phyloP scores from a whole-genome alignment of 2,888 invertebrate genomes.

The Dioctria rufipes region DNA sequence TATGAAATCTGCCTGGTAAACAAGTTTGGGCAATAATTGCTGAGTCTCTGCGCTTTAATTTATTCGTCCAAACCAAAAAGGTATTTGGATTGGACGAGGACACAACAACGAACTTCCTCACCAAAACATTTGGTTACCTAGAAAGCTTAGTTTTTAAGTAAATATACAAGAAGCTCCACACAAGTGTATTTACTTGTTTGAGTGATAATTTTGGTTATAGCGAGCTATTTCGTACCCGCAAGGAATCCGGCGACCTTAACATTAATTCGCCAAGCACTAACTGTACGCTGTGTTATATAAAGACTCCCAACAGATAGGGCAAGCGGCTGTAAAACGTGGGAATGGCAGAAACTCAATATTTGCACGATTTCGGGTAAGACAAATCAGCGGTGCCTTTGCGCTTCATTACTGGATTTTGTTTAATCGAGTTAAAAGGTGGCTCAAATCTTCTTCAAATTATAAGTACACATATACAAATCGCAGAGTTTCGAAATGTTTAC shows the following conservation, averaged over 20 bases:
- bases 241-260: slow-evolving; percentile 14
- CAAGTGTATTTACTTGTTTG: slow-evolving; percentile 25
- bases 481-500: not conserved
- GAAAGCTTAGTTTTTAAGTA: not conserved
- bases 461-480: not conserved
- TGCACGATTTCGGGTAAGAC: slow-evolving; percentile 25
- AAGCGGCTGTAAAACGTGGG: not conserved
- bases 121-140: not conserved
- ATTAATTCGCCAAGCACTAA: not conserved
- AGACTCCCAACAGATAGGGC: not conserved
- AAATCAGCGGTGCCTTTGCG: slow-evolving; percentile 30
- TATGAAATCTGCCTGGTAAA: slow-evolving; percentile 12
- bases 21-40: slow-evolving; percentile 22
- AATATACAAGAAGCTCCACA: slow-evolving; percentile 8
- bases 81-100: not conserved
- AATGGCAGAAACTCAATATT: slow-evolving; percentile 17
- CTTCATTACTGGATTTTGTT: slow-evolving; percentile 42
- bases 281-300: not conserved
- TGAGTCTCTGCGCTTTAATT: slow-evolving; percentile 3
- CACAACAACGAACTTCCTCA: not conserved
- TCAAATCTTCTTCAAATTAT: slow-evolving; percentile 13
- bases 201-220: slow-evolving; percentile 21
- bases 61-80: not conserved
- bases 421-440: slow-evolving; percentile 36
- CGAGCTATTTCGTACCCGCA: not conserved